These are phyloP conservation scores for Argyra leucocephala DNA, from an alignment of 2,888 invertebrate species.

Conservation along the genomic window DNA sequence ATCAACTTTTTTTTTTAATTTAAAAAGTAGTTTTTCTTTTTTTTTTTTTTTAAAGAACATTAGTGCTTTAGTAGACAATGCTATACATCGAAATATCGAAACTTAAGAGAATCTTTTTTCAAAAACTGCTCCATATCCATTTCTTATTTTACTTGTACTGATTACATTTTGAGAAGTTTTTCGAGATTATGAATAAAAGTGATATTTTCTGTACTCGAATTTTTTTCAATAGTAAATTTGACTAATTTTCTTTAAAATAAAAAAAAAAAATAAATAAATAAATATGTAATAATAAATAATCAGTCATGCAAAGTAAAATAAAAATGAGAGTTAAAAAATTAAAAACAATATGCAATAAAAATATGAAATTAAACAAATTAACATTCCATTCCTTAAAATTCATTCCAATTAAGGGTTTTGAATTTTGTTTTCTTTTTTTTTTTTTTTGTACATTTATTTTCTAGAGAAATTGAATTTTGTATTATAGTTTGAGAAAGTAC, in stretches of 20 bases:
- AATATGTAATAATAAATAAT: background rate
- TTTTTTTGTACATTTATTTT: background rate
- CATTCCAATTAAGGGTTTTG: background rate
- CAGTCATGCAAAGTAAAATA: background rate
- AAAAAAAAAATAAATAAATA: background rate
- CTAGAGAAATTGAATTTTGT: background rate
- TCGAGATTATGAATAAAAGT: background rate
- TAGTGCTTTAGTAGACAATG: no score
- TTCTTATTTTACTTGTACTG: background rate
- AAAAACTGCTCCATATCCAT: no score
- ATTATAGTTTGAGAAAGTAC: no score
- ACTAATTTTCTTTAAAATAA: no score
- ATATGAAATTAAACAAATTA: background rate
- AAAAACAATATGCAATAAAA: background rate
- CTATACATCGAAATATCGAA: background rate
- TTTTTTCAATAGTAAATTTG: background rate
- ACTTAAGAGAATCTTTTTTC: background rate
- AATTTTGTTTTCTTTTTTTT: background rate
- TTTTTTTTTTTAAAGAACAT: no score
- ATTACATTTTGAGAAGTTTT: constrained; percentile 1
- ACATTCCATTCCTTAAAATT: no score
- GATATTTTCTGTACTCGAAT: background rate
- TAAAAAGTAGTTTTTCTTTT: no score
- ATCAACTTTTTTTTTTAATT: no score
- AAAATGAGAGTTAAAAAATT: background rate